phyloP scores from a whole-genome alignment of 2,797 vertebrate species.

The Miichthys miiuy region DNA sequence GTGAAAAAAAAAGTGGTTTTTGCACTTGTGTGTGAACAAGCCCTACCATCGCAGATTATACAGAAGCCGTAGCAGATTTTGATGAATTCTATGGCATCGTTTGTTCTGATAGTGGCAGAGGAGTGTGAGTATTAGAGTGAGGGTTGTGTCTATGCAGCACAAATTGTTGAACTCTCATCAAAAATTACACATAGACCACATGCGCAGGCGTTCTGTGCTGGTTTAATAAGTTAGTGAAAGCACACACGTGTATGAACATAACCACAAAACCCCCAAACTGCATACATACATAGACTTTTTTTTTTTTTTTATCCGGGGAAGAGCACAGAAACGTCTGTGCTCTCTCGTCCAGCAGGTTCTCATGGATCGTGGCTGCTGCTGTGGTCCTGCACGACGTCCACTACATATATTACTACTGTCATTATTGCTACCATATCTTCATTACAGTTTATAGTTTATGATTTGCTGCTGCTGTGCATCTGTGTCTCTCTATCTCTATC shows the following conservation, averaged over 20 bases:
- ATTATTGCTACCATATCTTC: too few relatives aligned
- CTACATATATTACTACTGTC: too few relatives aligned
- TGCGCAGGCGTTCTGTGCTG: conserved; percentile 6
- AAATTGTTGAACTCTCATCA: conserved; percentile 28
- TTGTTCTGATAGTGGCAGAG: conserved; percentile 42
- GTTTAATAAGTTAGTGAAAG: conserved; percentile 10
- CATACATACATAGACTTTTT: background rate
- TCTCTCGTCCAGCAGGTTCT: too few relatives aligned
- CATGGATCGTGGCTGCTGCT: too few relatives aligned
- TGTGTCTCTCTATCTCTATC: too few relatives aligned
- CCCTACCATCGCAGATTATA: too few relatives aligned
- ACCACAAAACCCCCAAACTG: background rate
- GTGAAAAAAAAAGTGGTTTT: conserved; percentile 37
- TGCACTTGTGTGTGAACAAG: background rate
- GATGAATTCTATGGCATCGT: conserved; percentile 30
- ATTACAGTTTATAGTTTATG: too few relatives aligned
- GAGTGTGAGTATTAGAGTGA: conserved; percentile 1
- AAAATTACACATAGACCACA: background rate
- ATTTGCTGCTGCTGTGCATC: too few relatives aligned
- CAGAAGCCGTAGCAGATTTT: too few relatives aligned
- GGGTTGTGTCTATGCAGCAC: conserved; percentile 27
- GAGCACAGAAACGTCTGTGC: too few relatives aligned
- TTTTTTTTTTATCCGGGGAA: too few relatives aligned
- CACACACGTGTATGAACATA: background rate
- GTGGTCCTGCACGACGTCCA: too few relatives aligned